phyloP scores from a whole-genome alignment of 2,888 invertebrate genomes.

The Andrena bucephala region DNA sequence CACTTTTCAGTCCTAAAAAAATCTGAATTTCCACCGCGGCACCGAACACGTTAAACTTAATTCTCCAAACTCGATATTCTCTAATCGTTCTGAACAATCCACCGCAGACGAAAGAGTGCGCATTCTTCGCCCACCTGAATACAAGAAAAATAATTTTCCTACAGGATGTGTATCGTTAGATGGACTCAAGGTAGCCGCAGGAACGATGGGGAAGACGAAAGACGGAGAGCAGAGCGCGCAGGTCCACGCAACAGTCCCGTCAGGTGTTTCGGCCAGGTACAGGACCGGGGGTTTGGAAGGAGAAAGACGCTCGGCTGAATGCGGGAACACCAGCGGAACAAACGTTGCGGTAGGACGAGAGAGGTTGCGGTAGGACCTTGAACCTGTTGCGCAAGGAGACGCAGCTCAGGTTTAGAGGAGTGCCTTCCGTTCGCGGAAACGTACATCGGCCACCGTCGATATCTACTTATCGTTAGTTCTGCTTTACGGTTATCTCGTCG shows the following conservation, averaged over 20 bases:
- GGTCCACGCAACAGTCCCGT: conserved; percentile 18
- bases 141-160: not conserved
- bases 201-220: not conserved
- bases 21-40: too few relatives aligned
- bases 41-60: too few relatives aligned
- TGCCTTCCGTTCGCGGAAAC: not conserved
- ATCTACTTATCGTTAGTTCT: conserved; percentile 1
- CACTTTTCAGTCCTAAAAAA: too few relatives aligned
- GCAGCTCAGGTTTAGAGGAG: conserved; percentile 19
- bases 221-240: not conserved
- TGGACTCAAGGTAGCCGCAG: not conserved
- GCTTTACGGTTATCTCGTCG: not conserved
- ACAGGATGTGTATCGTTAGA: not conserved
- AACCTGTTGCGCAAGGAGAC: conserved; percentile 74
- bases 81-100: too few relatives aligned
- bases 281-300: conserved; percentile 37
- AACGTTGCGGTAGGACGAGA: conserved; percentile 71
- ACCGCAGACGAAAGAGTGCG: too few relatives aligned
- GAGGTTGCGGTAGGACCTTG: conserved; percentile 75
- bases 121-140: not conserved
- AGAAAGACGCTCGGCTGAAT: conserved; percentile 33
- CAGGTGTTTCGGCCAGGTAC: conserved; percentile 57
- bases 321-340: conserved; percentile 46
- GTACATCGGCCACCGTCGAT: not conserved
- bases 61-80: too few relatives aligned